These are phyloP conservation scores for Lepidocolaptes lacrymiger DNA, from an alignment of 2,797 vertebrate genomes.

Conservation along the genomic window DNA sequence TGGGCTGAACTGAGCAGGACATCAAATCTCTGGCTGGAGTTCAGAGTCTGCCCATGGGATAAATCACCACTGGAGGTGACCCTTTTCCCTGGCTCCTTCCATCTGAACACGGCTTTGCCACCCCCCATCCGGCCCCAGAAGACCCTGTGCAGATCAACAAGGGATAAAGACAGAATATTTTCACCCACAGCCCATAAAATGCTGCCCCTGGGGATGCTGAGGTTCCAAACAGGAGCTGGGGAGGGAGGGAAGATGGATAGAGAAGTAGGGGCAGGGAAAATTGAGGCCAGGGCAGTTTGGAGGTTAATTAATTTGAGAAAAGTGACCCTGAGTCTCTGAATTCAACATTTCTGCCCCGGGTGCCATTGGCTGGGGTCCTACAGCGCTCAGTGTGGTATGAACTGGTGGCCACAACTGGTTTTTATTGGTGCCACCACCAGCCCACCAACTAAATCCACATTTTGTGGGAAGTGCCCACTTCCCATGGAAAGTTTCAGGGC, in stretches of 20 bases:
- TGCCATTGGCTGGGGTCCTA: accelerated
- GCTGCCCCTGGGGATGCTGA: background rate
- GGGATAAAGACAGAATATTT: background rate
- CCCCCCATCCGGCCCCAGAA: background rate
- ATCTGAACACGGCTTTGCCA: background rate
- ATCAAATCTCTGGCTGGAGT: background rate
- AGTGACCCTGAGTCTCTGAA: background rate
- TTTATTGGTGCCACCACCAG: background rate
- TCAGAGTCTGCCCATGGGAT: accelerated
- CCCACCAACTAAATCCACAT: background rate
- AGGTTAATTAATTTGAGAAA: background rate
- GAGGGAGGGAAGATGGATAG: accelerated
- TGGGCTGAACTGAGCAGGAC: background rate
- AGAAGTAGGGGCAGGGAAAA: background rate
- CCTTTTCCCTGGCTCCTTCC: background rate
- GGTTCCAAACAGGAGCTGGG: background rate
- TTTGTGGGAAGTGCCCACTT: background rate
- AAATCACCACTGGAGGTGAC: accelerated
- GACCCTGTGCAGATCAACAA: background rate
- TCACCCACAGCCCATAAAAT: background rate
- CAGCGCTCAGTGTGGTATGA: accelerated
- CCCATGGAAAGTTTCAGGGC: constrained; percentile 37
- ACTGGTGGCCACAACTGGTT: background rate
- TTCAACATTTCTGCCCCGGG: background rate
- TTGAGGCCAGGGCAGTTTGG: background rate